Percentiles rank a stretch among this genome's conserved stretches.
These are phyloP conservation scores for Aphaenogaster floridana DNA, from an alignment of 1,140 invertebrate species.

Conservation along the genomic window DNA sequence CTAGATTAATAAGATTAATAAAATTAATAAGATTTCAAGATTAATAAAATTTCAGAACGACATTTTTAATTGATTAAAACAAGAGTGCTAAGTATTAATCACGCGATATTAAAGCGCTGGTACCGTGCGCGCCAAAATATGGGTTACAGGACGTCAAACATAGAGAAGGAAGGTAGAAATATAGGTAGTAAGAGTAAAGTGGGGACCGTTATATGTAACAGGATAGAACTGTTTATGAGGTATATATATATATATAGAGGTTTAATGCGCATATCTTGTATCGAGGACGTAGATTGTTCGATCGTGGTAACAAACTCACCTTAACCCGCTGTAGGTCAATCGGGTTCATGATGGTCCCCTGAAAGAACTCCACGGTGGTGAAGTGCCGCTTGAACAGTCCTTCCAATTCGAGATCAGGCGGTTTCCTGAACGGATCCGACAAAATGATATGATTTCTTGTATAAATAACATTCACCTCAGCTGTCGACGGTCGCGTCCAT, in stretches of 20 bases:
- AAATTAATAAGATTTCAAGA: too few relatives aligned
- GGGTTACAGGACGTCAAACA: slow-evolving; percentile 72
- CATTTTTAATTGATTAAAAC: background rate
- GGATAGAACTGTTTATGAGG: background rate
- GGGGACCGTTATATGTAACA: slow-evolving; percentile 45
- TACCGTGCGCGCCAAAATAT: slow-evolving; percentile 68
- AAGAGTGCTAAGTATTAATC: background rate
- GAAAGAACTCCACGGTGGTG: slow-evolving; percentile 99
- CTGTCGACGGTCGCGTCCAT: slow-evolving; percentile 39
- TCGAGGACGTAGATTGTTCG: slow-evolving; percentile 38
- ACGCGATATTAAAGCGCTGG: slow-evolving; percentile 43
- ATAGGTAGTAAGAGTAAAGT: slow-evolving; percentile 6
- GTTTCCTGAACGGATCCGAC: slow-evolving; percentile 90
- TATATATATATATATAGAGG: slow-evolving; percentile 27
- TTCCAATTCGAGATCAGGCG: slow-evolving; percentile 98
- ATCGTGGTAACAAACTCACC: slow-evolving; percentile 90
- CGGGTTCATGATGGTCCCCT: slow-evolving; percentile 99
- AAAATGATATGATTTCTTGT: slow-evolving; percentile 82
- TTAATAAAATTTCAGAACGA: background rate
- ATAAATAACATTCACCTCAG: slow-evolving; percentile 82
- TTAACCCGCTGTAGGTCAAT: slow-evolving; percentile 99
- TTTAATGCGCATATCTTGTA: slow-evolving; percentile 52
- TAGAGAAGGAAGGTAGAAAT: slow-evolving; percentile 50
- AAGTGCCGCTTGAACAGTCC: slow-evolving; percentile 99
- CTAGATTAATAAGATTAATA: background rate